Base-by-base conservation (phyloP, 2,113 vertebrate species). In the Syngnathus floridae region DNA sequence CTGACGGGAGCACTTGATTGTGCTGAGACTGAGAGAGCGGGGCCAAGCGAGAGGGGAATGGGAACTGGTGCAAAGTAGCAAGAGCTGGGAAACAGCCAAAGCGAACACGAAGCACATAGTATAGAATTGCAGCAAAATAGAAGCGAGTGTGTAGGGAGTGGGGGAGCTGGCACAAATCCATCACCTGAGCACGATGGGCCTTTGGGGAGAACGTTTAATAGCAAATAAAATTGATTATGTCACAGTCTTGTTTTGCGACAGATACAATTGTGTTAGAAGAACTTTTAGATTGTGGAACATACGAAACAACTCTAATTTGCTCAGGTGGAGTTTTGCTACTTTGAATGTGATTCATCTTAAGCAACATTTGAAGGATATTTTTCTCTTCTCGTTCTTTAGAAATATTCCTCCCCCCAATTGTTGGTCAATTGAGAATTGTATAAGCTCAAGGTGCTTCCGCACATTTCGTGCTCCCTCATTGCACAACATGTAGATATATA, bases 1-100 rank as follows among this genome's bases (percentile, higher is more conserved):
- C 78, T 84, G 85, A 84, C 65, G 62, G 78, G 83, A 69, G 76
- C 71, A 82, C 76, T 85, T 71, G 83, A 87, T 80, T 85, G 77
- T 83, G 74, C 78, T 80, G 82, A 82, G 82, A 65, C 78, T 58
- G 73, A 76, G 67, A 71, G 76, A 79, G 67, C 55, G 77, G 70
- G 86, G 80, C 72, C 76, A 79, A 83, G 77, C 54, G 65, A 86
- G 79, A 84, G 75, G 79, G 77, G 54, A 76, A 70, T 61, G 76
- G 67, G 67, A 76, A 66, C 72, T 10, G 45, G 65, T 59, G 62
- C 7, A 35, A 61, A 66, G 60, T 56, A 72, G 64, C 36, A 4
- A 62, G 76, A 67, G 72, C 56, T 67, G 56, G 66, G 69, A 79
- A 70, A 62, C 66, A 17, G 72, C 71, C 69, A 70, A 65, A 67